These are phyloP conservation scores for Bothrops jararaca DNA, from an alignment of 2,113 vertebrate species.

Conservation along the genomic window DNA sequence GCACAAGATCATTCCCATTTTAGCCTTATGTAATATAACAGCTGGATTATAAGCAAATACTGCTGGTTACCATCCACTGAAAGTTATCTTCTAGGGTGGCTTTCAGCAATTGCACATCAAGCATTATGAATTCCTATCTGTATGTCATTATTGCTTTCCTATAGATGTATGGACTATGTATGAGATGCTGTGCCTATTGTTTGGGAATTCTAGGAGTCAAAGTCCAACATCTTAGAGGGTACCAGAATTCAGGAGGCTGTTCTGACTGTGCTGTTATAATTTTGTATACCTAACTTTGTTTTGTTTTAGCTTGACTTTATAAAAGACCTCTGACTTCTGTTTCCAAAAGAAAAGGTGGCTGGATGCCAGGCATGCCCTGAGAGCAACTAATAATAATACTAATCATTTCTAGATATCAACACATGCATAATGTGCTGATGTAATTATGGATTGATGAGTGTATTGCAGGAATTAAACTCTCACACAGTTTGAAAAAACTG, in stretches of 20 bases:
- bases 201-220: not conserved
- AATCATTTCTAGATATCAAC: not conserved
- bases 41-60: not conserved
- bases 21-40: not conserved
- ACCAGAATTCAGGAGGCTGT: not conserved
- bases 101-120: not conserved
- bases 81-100: not conserved
- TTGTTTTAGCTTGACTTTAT: not conserved
- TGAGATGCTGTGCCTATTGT: not conserved
- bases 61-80: not conserved
- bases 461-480: not conserved
- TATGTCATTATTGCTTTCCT: not conserved
- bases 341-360: not conserved
- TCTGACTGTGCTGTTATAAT: not conserved
- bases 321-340: not conserved
- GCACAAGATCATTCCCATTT: not conserved
- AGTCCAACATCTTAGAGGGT: not conserved
- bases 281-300: not conserved
- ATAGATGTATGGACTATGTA: not conserved
- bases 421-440: constrained; percentile 13
- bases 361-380: not conserved
- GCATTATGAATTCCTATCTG: not conserved
- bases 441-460: not conserved
- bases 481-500: not conserved
- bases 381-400: not conserved